phyloP scores from a whole-genome alignment of 2,888 invertebrate genomes.

The Hybos culiciformis region DNA sequence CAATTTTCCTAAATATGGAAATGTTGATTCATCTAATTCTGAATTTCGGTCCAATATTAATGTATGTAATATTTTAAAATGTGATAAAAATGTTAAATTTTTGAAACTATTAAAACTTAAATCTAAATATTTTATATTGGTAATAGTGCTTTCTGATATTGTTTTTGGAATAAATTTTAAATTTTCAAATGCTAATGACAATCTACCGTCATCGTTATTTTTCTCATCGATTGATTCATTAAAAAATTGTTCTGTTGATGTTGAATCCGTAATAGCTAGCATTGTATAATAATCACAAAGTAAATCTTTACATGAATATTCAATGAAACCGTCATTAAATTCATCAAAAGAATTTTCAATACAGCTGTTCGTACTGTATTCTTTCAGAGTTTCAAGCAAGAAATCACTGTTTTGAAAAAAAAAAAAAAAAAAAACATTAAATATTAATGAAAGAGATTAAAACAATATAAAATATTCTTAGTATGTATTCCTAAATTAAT shows the following conservation, averaged over 20 bases:
- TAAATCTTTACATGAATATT: slow-evolving; percentile 17
- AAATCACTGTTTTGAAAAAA: too few species aligned
- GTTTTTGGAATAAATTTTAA: slow-evolving; percentile 49
- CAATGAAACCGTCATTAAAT: slow-evolving; percentile 23
- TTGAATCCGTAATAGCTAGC: slow-evolving; percentile 21
- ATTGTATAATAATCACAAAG: slow-evolving; percentile 19
- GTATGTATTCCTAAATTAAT: too few species aligned
- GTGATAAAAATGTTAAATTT: slow-evolving; percentile 55
- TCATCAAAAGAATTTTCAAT: slow-evolving; percentile 26
- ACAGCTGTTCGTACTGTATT: too few species aligned
- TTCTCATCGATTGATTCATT: slow-evolving; percentile 30
- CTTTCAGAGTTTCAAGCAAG: too few species aligned
- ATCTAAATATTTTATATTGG: slow-evolving; percentile 49
- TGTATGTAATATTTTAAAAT: slow-evolving; percentile 59
- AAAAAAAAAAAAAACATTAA: too few species aligned
- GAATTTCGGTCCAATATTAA: slow-evolving; percentile 71
- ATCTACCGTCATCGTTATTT: slow-evolving; percentile 42
- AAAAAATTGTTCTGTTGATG: slow-evolving; percentile 18
- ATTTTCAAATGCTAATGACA: slow-evolving; percentile 57
- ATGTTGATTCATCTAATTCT: slow-evolving; percentile 50
- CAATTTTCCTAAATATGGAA: slow-evolving; percentile 59
- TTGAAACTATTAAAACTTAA: slow-evolving; percentile 63
- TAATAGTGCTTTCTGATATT: slow-evolving; percentile 47
- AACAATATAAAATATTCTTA: too few species aligned
- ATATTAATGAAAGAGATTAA: too few species aligned